phyloP scores from a whole-genome alignment of 2,797 vertebrate species.

The Neopelma chrysocephalum region DNA sequence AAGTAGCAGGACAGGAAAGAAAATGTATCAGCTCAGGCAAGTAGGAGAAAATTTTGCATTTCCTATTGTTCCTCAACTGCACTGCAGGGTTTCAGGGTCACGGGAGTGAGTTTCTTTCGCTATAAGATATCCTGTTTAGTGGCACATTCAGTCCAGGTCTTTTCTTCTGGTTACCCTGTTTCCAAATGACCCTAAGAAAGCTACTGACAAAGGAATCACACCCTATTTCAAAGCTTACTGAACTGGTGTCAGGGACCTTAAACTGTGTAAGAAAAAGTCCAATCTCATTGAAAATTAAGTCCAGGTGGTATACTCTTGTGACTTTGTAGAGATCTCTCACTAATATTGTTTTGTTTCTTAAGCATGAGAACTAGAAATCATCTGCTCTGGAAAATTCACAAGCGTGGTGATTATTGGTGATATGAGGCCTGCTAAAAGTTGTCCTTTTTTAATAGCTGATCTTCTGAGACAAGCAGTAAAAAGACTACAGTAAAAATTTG shows the following conservation, averaged over 20 bases:
- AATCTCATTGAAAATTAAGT: not conserved
- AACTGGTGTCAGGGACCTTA: not conserved
- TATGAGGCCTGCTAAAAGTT: not conserved
- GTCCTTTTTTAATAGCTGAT: not conserved
- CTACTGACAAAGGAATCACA: not conserved
- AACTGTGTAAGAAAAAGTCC: not conserved
- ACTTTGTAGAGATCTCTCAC: not conserved
- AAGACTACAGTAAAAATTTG: conserved; percentile 14
- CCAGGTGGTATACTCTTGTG: not conserved
- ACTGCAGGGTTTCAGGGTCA: not conserved
- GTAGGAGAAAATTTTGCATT: not conserved
- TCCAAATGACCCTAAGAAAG: not conserved
- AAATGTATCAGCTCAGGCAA: not conserved
- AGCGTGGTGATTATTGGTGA: not conserved
- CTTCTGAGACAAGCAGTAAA: not conserved
- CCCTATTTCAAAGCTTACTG: not conserved
- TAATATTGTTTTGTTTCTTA: not conserved
- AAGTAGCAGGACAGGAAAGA: not conserved
- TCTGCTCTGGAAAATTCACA: not conserved
- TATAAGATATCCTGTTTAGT: not conserved
- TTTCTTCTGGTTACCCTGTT: not conserved
- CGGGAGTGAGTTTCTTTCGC: not conserved
- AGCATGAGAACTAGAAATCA: not conserved
- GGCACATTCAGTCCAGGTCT: not conserved
- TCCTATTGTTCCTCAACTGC: not conserved